These are phyloP conservation scores for Trichogramma evanescens DNA, from an alignment of 2,888 invertebrate species.

Conservation along the genomic window DNA sequence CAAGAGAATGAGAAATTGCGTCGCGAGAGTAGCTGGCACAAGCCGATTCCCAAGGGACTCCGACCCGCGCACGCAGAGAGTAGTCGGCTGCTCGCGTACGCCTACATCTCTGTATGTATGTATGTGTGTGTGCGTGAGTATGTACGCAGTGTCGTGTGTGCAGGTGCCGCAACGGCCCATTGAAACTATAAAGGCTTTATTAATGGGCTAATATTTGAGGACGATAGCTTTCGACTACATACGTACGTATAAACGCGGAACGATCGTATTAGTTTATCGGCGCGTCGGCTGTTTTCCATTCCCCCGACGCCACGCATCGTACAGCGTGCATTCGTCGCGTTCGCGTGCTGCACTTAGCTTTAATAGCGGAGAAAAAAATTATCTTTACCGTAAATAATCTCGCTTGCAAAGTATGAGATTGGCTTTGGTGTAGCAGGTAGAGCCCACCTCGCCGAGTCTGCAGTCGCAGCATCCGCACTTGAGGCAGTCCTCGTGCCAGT, in stretches of 20 bases:
- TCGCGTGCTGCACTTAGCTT: too few species aligned
- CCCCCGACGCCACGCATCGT: too few species aligned
- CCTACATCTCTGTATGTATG: background rate
- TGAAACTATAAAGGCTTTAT: conserved; percentile 42
- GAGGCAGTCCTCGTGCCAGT: conserved; percentile 91
- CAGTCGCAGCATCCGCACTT: conserved; percentile 91
- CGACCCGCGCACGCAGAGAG: conserved; percentile 4
- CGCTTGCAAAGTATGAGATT: conserved; percentile 86
- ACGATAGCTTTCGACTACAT: conserved; percentile 29
- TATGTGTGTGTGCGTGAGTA: too few species aligned
- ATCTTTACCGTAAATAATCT: conserved; percentile 77
- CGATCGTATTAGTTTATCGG: background rate
- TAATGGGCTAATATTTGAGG: conserved; percentile 47
- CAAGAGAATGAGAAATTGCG: conserved; percentile 33
- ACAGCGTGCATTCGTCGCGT: too few species aligned
- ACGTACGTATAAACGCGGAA: too few species aligned
- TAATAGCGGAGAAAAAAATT: too few species aligned
- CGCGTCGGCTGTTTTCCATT: background rate
- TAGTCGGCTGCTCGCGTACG: background rate
- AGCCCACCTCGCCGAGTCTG: conserved; percentile 86
- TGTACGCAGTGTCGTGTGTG: too few species aligned
- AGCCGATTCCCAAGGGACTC: conserved; percentile 17
- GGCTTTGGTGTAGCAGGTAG: conserved; percentile 83
- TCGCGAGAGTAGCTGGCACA: conserved; percentile 20
- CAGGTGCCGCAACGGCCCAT: conserved; percentile 34